A percentile compares a stretch with the other conserved stretches of the same genome.
phyloP scores from a whole-genome alignment of 1,140 invertebrate species.

The Drosophila serrata region DNA sequence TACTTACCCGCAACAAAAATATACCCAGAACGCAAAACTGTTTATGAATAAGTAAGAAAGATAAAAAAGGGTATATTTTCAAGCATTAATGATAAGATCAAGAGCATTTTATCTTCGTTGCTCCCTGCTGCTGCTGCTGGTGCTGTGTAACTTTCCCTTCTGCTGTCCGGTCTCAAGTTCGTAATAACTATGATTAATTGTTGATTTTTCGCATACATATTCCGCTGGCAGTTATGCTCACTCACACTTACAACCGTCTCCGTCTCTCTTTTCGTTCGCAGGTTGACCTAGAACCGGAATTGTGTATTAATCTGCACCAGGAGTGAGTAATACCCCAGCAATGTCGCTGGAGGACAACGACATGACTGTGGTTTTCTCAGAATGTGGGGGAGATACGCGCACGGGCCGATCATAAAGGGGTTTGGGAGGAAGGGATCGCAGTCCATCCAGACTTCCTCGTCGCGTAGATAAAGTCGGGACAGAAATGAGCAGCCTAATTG shows the following conservation, averaged over 20 bases:
- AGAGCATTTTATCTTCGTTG: constrained; percentile 29
- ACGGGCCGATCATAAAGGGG: background rate
- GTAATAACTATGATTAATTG: constrained; percentile 60
- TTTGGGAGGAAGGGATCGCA: background rate
- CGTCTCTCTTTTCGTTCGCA: constrained; percentile 85
- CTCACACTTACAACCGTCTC: constrained; percentile 46
- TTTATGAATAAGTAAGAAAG: background rate
- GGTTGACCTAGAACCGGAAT: constrained; percentile 92
- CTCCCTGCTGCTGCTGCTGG: background rate
- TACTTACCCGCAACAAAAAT: background rate
- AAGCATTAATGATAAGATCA: background rate
- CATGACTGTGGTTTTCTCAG: constrained; percentile 29
- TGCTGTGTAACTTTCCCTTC: constrained; percentile 48
- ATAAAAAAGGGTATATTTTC: background rate
- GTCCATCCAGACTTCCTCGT: constrained; percentile 10
- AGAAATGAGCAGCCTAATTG: constrained; percentile 46
- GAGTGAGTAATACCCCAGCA: constrained; percentile 89
- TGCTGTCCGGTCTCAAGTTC: constrained; percentile 28
- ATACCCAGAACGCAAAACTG: background rate
- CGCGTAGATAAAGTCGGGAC: constrained; percentile 20
- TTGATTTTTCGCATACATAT: constrained; percentile 54
- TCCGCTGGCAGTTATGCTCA: constrained; percentile 30
- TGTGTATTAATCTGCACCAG: constrained; percentile 90
- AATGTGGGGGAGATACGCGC: background rate
- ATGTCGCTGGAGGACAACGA: constrained; percentile 64